Percentiles rank a stretch among this genome's conserved stretches.
phyloP scores from a whole-genome alignment of 1,140 invertebrate species.

The Philopotamus ludificatus region DNA sequence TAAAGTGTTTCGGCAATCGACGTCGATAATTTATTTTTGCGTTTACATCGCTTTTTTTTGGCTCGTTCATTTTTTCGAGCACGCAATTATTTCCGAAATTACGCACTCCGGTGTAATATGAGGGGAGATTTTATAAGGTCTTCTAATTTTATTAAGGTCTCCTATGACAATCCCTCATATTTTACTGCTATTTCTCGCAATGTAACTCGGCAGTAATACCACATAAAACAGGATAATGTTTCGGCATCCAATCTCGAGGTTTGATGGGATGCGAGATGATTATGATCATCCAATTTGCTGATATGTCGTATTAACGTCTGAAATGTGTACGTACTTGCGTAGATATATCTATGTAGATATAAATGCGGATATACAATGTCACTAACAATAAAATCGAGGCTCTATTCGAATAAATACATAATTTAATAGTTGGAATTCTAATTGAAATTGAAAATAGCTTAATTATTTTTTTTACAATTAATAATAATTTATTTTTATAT shows the following conservation, averaged over 20 bases:
- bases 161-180: conserved; percentile 14
- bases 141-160: conserved; percentile 15
- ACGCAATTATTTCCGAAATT: not conserved
- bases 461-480: too few relatives aligned
- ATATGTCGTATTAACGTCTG: too few relatives aligned
- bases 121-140: conserved; percentile 1
- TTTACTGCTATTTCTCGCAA: conserved; percentile 15
- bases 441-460: too few relatives aligned
- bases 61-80: not conserved
- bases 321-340: too few relatives aligned
- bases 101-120: not conserved
- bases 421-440: too few relatives aligned
- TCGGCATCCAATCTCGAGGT: not conserved
- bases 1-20: conserved; percentile 25
- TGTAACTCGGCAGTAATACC: not conserved
- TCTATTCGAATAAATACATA: too few relatives aligned
- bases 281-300: conserved; percentile 16
- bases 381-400: too few relatives aligned
- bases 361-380: too few relatives aligned
- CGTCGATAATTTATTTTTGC: conserved; percentile 10
- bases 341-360: too few relatives aligned
- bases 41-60: not conserved
- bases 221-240: conserved; percentile 11
- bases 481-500: too few relatives aligned
- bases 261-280: not conserved